Evolutionary conservation across 2,888 invertebrate genomes (phyloP), one percentile per base, ranked within the genome.

Genomic region (Elmis aenea): DNA sequence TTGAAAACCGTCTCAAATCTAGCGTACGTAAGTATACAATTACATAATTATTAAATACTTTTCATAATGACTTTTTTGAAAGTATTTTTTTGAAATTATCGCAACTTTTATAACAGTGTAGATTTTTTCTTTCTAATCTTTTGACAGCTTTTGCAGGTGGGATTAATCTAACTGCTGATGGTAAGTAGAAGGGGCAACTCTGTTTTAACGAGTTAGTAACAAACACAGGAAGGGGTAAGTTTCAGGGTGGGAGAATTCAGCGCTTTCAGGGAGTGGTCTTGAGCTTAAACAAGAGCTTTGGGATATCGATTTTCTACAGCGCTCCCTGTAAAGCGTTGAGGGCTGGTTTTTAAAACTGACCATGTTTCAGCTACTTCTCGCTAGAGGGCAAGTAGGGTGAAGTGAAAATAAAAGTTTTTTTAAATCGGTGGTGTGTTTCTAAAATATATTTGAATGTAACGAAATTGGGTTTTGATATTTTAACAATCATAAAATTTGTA

Each of bases 91-190:
- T n/a, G n/a, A n/a, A n/a, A n/a, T n/a, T n/a, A n/a, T n/a, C n/a
- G n/a, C n/a, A n/a, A n/a, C n/a, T 32, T 32, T 32, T 25, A 24
- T 32, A 32, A 32, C 32, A 32, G 32, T 32, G 32, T 32, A 32
- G 12, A 18, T 28, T 32, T 32, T 31, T 22, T 31, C 31, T 31
- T 32, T 13, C 16, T 15, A 9, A 24, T 13, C 18, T 32, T 23
- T 14, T 13, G 13, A 12, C 12, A n/a, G 6, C 18, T 6, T 18
- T 16, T 14, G 6, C 2, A 18, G 28, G n/a, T n/a, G 26, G 28
- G 28, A 20, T 8, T 13, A 20, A 2, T 18, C 2, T 16, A 4
- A 11, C 28, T 16, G 11, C 11, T 28, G 11, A 26, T 10, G 27
- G 20, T 20, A 18, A 18, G 28, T 28, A 28, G 28, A 28, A 28